phyloP scores from a whole-genome alignment of 1,140 invertebrate genomes.

The Chymomyza costata region DNA sequence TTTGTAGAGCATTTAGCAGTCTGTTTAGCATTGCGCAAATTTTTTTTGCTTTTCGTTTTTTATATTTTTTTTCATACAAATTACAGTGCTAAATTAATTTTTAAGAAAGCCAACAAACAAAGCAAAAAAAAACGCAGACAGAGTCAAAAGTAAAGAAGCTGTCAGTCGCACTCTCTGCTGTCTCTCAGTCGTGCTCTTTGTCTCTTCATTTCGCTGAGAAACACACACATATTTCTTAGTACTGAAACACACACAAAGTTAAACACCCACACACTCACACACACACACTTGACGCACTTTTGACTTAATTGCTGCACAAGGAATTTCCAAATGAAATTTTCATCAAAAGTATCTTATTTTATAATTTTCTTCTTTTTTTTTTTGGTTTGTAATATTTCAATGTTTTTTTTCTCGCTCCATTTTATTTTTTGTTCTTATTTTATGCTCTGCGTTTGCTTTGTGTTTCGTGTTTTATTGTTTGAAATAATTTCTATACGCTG shows the following conservation, averaged over 20 bases:
- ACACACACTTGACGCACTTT: constrained; percentile 23
- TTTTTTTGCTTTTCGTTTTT: too few species aligned
- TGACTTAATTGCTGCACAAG: constrained; percentile 58
- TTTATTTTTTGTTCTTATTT: constrained; percentile 22
- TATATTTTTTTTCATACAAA: too few species aligned
- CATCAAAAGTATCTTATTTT: constrained; percentile 53
- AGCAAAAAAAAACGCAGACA: constrained; percentile 8
- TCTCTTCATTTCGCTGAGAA: too few species aligned
- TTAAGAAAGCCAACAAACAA: constrained; percentile 7
- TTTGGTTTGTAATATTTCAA: constrained; percentile 5
- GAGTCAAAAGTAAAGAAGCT: constrained; percentile 14
- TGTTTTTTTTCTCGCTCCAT: constrained; percentile 20
- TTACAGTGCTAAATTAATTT: constrained; percentile 52
- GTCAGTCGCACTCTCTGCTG: constrained; percentile 5
- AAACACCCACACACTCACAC: not conserved
- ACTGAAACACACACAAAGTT: too few species aligned
- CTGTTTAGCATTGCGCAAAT: too few species aligned
- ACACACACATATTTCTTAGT: too few species aligned
- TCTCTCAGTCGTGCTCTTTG: too few species aligned
- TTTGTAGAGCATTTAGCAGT: too few species aligned
- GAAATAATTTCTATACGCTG: constrained; percentile 39
- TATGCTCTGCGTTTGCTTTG: too few species aligned
- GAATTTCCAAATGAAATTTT: constrained; percentile 65
- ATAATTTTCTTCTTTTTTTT: constrained; percentile 15
- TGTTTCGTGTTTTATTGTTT: constrained; percentile 32